phyloP scores from a whole-genome alignment of 2,113 vertebrate species.

The Petromus typicus region DNA sequence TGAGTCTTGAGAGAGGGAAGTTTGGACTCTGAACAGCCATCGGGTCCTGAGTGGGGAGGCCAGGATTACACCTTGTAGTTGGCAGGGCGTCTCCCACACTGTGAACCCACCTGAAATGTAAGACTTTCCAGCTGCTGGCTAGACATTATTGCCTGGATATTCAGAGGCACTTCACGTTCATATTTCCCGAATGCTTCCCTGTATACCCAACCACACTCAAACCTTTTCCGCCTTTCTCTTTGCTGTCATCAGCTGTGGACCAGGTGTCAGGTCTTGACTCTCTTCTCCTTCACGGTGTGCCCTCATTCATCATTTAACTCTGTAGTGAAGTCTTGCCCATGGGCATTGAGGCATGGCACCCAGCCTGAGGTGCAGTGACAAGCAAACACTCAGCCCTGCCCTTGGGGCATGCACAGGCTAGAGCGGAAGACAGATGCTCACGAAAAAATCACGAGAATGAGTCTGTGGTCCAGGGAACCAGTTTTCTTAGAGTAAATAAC shows the following conservation, averaged over 20 bases:
- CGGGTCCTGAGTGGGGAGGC: neutral
- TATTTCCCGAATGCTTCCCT: neutral
- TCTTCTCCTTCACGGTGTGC: neutral
- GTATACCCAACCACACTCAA: neutral
- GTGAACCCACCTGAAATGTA: neutral
- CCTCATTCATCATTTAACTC: neutral
- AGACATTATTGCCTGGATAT: neutral
- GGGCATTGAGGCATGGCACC: neutral
- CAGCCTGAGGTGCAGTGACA: neutral
- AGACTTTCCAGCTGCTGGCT: neutral
- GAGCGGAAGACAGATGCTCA: neutral
- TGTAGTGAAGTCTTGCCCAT: neutral
- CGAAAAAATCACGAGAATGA: neutral
- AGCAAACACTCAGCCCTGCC: neutral
- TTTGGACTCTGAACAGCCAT: neutral
- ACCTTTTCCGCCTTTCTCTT: neutral
- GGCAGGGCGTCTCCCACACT: neutral
- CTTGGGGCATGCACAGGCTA: neutral
- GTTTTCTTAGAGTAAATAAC: constrained; percentile 12
- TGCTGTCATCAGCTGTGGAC: neutral
- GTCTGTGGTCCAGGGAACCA: neutral
- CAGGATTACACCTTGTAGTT: neutral
- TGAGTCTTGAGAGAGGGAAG: constrained; percentile 83
- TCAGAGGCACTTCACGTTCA: neutral
- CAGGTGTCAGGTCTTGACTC: neutral